Base-by-base conservation (phyloP, 2,888 invertebrate genomes). In the Calameuta pallipes region DNA sequence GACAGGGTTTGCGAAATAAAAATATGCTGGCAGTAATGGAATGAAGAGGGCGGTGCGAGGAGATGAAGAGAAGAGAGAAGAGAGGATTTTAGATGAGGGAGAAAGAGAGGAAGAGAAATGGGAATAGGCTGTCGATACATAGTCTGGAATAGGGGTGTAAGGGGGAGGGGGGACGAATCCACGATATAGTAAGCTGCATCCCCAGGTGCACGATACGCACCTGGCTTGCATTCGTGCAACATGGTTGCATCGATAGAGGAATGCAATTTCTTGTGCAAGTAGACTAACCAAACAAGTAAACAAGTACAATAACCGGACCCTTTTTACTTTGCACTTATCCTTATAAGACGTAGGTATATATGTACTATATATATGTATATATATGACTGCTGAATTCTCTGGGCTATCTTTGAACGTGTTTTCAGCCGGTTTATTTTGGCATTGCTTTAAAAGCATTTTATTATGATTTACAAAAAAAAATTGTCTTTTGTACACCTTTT, bases 71-170 rank as follows among this genome's bases (percentile, higher is more conserved):
- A 41, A 23, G 56, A 41, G 41, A 2, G 2, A 41, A 41, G 15
- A 41, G 23, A 56, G 9, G 75, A 80, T 73, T 74, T 77, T 75
- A 76, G 78, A 76, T n/a, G n/a, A 68, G 70, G 33, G 70, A 31
- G 74, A 70, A 74, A 70, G 75, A 73, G 37, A 33, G 31, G 30
- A 69, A 37, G 33, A 35, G 23, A 41, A 73, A 31, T n/a, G 23
- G 73, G 37, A 37, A 41, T 75, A 75, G 69, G 23, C 56, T 56
- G 56, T 23, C 56, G 56, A 56, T 56, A 23, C 23, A 23, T 23
- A 23, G 56, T 23, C 23, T 23, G 2, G 23, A 23, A 56, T 6
- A 56, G 56, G 23, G 23, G 0, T 15, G 6, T 15, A 41, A 3
- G 3, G 4, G 11, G 36, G 36, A 12, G 35, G 11, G 9, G 34